Percentiles rank a stretch among this genome's conserved stretches.
Evolutionary conservation across 2,113 vertebrate genomes (phyloP).

Genomic region (Burhinus oedicnemus): DNA sequence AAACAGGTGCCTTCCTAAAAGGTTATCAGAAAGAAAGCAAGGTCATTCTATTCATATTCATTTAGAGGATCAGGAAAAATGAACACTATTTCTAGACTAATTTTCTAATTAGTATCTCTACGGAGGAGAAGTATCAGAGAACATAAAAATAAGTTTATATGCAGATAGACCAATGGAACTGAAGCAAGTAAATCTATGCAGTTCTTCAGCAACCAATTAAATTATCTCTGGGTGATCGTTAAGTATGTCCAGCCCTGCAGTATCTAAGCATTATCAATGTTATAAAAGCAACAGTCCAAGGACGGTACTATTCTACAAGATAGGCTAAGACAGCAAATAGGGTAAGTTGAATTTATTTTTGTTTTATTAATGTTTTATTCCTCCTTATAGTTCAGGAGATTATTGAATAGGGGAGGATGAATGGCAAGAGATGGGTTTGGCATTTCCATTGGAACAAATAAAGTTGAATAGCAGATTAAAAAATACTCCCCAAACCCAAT

Average conservation of each 20-base stretch:
- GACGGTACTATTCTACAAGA: neutral
- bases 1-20: neutral
- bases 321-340: neutral
- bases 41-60: neutral
- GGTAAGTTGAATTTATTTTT: neutral
- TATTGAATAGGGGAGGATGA: neutral
- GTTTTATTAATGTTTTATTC: neutral
- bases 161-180: neutral
- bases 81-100: neutral
- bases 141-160: neutral
- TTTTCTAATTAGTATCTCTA: neutral
- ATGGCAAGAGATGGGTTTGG: neutral
- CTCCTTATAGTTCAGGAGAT: neutral
- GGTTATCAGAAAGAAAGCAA: neutral
- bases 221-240: neutral
- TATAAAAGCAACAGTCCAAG: neutral
- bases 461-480: neutral
- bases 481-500: neutral
- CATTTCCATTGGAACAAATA: neutral
- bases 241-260: neutral
- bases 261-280: neutral
- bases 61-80: neutral
- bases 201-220: neutral
- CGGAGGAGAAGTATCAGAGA: neutral
- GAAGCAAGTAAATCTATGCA: neutral